Base-by-base conservation (phyloP, 2,888 invertebrate species). In the Sthenelais limicola region DNA sequence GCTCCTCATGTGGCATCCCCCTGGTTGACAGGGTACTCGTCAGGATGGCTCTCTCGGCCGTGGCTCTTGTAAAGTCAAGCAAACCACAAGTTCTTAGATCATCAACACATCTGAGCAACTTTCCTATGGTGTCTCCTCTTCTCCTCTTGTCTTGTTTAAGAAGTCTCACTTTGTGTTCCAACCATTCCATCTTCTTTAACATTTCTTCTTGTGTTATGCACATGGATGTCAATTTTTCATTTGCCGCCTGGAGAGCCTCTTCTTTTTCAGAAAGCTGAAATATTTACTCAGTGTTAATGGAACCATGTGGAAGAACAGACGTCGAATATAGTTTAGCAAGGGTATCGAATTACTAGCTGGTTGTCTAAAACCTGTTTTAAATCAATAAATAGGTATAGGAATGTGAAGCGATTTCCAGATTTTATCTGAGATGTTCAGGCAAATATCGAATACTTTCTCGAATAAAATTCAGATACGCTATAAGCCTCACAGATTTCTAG, bases 81-180 rank as follows among this genome's bases (percentile, higher is more conserved):
- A n/a, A 9, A 4, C 58, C 58, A 18, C 33, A 3, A n/a, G 33
- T 38, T n/a, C 18, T 49, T 47, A 74, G 48, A 47, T 67, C 67
- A 47, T 74, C 74, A 26, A 74, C 43, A 28, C 74, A 74, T n/a
- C 67, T 28, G 2, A 74, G 30, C 47, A 74, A 66, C 38, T 74
- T 74, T 18, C 74, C 74, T n/a, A 74, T 74, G 3, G 74, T 73
- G 52, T 74, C 74, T 12, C 72, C 74, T 9, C 74, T 68, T 4
- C 73, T 48, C 26, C 74, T 28, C 49, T 74, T 74, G 73, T 74
- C 74, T 28, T 74, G 74, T 38, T 74, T 74, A 38, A 74, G 71
- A 21, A 74, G 43, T 21, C 71, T 28, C 52, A 74, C 49, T 70
- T 74, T 74, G 70, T 74, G 74, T 43, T 74, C 74, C 28, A 35